phyloP scores from a whole-genome alignment of 2,113 vertebrate species.

The Phaetusa simplex region DNA sequence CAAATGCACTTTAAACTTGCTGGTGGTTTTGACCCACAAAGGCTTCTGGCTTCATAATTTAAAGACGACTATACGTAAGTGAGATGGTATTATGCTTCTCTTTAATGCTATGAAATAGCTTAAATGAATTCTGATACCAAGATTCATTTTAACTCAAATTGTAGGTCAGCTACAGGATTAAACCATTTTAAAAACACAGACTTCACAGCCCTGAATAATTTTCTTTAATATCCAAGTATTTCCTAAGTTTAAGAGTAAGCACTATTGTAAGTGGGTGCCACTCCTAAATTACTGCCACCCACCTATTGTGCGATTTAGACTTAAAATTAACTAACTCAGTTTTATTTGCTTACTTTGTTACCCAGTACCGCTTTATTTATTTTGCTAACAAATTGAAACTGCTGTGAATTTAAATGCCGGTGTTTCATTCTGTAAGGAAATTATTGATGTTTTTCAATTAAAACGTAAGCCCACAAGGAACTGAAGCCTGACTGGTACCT shows the following conservation, averaged over 20 bases:
- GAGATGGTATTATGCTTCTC: neutral
- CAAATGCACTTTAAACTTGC: neutral
- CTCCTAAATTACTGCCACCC: neutral
- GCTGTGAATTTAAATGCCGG: neutral
- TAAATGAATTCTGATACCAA: neutral
- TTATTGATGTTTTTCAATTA: constrained; percentile 29
- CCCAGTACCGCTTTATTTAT: neutral
- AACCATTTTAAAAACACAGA: neutral
- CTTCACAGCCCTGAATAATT: neutral
- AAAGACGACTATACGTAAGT: neutral
- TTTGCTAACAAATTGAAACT: neutral
- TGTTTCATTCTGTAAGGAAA: neutral
- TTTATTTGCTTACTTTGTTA: neutral
- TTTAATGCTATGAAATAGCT: neutral
- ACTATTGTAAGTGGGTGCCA: neutral
- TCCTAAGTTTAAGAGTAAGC: neutral
- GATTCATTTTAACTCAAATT: neutral
- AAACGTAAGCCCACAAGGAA: neutral
- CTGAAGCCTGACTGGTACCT: neutral
- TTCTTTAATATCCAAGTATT: neutral
- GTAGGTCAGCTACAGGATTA: neutral
- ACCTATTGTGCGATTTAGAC: neutral
- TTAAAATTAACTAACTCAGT: neutral
- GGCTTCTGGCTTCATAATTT: neutral
- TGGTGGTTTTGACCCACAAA: neutral